Conservation (phyloP, 2,888 invertebrate species). For the Neoascia interrupta region DNA sequence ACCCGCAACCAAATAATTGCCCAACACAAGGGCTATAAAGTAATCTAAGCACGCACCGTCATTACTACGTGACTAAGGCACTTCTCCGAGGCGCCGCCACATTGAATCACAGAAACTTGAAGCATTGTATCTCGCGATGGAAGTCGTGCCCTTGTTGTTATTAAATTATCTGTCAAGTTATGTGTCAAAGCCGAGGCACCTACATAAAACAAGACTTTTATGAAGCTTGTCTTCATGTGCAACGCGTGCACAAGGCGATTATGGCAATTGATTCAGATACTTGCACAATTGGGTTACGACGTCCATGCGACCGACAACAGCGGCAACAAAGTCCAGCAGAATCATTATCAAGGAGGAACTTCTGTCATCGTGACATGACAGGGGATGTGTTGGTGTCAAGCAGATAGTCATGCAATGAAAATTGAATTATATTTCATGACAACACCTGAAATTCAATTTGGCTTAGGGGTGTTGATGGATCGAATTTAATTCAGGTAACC, state of each 20-base stretch:
- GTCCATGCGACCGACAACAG: neutral
- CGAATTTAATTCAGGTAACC: slow-evolving; percentile 33
- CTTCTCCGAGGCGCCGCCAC: slow-evolving; percentile 1
- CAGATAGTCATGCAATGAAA: slow-evolving; percentile 49
- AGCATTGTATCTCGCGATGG: neutral
- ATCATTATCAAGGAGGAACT: too few relatives aligned
- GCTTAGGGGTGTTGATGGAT: slow-evolving; percentile 30
- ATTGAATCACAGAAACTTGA: slow-evolving; percentile 5
- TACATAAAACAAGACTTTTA: neutral
- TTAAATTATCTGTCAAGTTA: slow-evolving; percentile 46
- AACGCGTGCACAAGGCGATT: slow-evolving; percentile 42
- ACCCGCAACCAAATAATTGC: slow-evolving; percentile 12
- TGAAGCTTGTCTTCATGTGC: slow-evolving; percentile 11
- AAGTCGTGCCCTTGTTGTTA: too few relatives aligned
- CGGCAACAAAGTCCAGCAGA: neutral
- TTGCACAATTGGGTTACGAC: slow-evolving; percentile 49
- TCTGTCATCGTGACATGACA: too few relatives aligned
- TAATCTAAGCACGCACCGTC: slow-evolving; percentile 41
- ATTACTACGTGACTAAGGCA: slow-evolving; percentile 42
- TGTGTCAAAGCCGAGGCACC: slow-evolving; percentile 16
- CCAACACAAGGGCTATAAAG: slow-evolving; percentile 1
- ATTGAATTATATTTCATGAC: slow-evolving; percentile 62
- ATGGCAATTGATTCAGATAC: slow-evolving; percentile 34
- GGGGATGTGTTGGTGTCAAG: slow-evolving; percentile 22
- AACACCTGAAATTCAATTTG: slow-evolving; percentile 59